Evolutionary conservation across 2,888 invertebrate species (phyloP), one percentile per base, ranked within the genome.

Genomic region (Pharmacophagus antenor): DNA sequence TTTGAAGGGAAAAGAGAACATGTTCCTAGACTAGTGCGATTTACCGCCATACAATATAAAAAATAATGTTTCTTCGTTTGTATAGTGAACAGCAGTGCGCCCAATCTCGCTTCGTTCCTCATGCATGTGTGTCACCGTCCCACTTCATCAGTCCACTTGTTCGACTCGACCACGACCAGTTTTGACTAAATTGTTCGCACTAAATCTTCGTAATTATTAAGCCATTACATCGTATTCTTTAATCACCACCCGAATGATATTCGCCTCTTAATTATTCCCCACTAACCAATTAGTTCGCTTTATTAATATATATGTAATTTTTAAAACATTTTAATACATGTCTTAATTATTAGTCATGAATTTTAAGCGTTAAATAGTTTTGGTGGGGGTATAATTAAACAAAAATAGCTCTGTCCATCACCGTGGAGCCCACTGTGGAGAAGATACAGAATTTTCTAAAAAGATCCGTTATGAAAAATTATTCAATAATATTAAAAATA

Each of bases 101-200:
- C 46, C 57, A 65, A 56, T 66, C 54, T 61, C 55, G 55, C 52
- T 23, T 50, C 50, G 48, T 52, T 42, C 55, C 41, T 22, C 47
- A 58, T 48, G 48, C 57, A 76, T 77, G 76, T 82, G 63, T 79
- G 84, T 67, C 82, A 67, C 21, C 65, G 81, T 68, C 72, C 81
- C 64, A 70, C 66, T 70, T 72, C 50, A 50, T 60, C 55, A 62
- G 63, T 65, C 67, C 80, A 84, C 82, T 84, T 81, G 84, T 76
- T 72, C 75, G 74, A 78, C 81, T 82, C 79, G 77, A 81, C 79
- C 70, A 67, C 74, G 75, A 85, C 84, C 81, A 65, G 59, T 59
- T 54, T 49, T 27, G 18, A 21, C 21, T 18, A 25, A 59, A 27
- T 49, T 54, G 15, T 49, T 44, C 22, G 22, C 17, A 59, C 46